phyloP scores from a whole-genome alignment of 2,797 vertebrate genomes.

The Cossypha caffra region DNA sequence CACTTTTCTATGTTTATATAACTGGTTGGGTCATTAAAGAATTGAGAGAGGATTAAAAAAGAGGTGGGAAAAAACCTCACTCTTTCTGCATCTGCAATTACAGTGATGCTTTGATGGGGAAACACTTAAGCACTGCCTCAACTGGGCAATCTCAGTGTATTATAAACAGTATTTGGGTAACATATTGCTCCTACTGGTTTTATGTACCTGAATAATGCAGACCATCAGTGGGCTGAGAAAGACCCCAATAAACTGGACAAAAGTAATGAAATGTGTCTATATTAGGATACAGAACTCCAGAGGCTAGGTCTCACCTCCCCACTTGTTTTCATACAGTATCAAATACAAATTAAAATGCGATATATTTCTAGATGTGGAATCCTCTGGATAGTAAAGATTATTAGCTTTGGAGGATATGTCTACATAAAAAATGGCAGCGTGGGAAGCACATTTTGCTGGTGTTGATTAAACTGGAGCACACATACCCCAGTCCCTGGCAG shows the following conservation, averaged over 20 bases:
- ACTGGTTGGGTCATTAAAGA: neutral
- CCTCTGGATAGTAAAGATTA: slow-evolving; percentile 30
- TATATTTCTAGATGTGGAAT: slow-evolving; percentile 19
- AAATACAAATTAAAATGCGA: neutral
- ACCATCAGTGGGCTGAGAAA: neutral
- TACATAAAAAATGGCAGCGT: neutral
- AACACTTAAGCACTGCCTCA: neutral
- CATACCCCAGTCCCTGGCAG: neutral
- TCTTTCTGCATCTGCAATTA: neutral
- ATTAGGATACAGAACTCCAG: slow-evolving; percentile 18
- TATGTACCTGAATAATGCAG: neutral
- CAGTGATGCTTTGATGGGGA: neutral
- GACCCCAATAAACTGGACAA: neutral
- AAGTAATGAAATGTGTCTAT: slow-evolving; percentile 33
- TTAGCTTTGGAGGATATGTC: slow-evolving; percentile 24
- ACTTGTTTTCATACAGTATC: slow-evolving; percentile 11
- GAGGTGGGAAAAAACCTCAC: neutral
- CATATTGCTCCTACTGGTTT: neutral
- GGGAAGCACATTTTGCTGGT: neutral
- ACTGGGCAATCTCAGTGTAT: neutral
- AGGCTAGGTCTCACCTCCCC: neutral
- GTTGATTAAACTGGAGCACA: neutral
- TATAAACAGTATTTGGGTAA: neutral
- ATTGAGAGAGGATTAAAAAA: neutral
- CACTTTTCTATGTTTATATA: neutral